Evolutionary conservation across 1,140 invertebrate species (phyloP).

Genomic region (Nasonia vitripennis): DNA sequence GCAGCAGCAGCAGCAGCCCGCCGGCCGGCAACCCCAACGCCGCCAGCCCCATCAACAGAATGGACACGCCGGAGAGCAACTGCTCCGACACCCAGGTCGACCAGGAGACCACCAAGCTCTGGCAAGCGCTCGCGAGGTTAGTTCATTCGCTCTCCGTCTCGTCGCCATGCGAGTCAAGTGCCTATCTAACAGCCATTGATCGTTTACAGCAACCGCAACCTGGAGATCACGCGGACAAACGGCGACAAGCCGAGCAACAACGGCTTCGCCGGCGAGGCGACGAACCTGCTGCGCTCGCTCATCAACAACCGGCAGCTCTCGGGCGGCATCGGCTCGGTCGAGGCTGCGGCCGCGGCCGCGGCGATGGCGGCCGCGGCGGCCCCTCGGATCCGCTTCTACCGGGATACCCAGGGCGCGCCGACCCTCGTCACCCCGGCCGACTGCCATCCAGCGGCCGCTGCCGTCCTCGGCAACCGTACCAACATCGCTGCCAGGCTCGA

Average conservation of each 20-base stretch:
- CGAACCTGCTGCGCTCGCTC: conserved; percentile 82
- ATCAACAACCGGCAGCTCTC: conserved; percentile 83
- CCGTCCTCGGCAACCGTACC: conserved; percentile 67
- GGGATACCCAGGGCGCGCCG: conserved; percentile 68
- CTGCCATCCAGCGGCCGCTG: conserved; percentile 54
- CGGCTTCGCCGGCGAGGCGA: conserved; percentile 79
- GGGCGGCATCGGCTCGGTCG: conserved; percentile 75
- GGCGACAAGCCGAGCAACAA: conserved; percentile 70
- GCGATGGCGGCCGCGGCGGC: conserved; percentile 37
- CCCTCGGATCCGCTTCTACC: conserved; percentile 70
- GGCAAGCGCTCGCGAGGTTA: conserved; percentile 74
- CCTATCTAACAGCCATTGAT: too few relatives aligned
- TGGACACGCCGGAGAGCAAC: conserved; percentile 76
- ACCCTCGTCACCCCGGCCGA: conserved; percentile 64
- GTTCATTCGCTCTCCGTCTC: background rate
- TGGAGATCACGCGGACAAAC: conserved; percentile 73
- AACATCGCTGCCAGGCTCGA: conserved; percentile 68
- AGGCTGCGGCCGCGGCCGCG: conserved; percentile 39
- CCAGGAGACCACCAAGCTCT: conserved; percentile 77
- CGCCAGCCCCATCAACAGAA: conserved; percentile 70
- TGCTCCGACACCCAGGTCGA: conserved; percentile 77
- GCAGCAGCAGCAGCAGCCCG: conserved; percentile 23
- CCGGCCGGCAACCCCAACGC: background rate
- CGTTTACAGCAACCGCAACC: conserved; percentile 66
- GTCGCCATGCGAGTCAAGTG: too few relatives aligned